Conservation (phyloP, 2,113 vertebrate species). For the Marcusenius ussheri region DNA sequence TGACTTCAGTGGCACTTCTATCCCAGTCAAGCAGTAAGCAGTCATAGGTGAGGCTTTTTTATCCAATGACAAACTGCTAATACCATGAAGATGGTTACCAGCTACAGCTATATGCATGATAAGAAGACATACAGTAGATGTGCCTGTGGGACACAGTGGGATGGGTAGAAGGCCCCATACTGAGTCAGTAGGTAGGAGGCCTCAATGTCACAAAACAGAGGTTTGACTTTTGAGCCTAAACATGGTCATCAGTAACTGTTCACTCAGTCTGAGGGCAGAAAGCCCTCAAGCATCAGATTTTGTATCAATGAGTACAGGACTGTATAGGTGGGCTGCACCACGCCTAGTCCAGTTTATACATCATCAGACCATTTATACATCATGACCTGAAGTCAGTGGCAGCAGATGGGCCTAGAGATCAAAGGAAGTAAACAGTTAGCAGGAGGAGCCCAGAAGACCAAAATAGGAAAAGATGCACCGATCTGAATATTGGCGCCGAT, state of each 20-base stretch:
- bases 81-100: neutral
- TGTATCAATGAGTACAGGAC: neutral
- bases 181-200: neutral
- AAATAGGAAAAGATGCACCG: neutral
- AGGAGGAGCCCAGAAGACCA: neutral
- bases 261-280: neutral
- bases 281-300: neutral
- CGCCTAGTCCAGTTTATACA: neutral
- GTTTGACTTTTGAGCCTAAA: neutral
- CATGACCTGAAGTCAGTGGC: neutral
- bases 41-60: neutral
- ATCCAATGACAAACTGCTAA: neutral
- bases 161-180: neutral
- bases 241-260: neutral
- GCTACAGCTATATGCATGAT: neutral
- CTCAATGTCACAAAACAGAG: neutral
- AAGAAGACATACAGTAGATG: neutral
- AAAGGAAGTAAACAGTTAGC: neutral
- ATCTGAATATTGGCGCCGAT: too few species aligned
- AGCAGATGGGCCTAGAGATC: neutral
- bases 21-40: neutral
- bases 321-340: neutral
- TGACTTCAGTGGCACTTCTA: neutral
- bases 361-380: neutral
- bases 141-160: neutral